These are phyloP conservation scores for Salarias fasciatus DNA, from an alignment of 2,797 vertebrate genomes.

Conservation along the genomic window DNA sequence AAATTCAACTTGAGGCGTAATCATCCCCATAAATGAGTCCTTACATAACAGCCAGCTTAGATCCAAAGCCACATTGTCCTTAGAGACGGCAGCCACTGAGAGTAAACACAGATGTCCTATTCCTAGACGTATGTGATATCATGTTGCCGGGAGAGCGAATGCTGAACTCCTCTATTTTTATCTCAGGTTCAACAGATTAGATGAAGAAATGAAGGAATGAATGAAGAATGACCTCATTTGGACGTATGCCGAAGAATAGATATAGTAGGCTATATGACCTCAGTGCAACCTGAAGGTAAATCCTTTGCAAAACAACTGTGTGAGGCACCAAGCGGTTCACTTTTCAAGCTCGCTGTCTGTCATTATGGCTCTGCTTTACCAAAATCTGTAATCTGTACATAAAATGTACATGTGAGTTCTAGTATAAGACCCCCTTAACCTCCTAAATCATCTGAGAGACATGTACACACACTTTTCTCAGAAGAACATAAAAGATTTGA, in stretches of 20 bases:
- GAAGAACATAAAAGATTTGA: no score
- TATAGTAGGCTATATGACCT: slow-evolving; percentile 4
- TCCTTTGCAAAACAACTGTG: not conserved
- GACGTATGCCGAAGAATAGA: slow-evolving; percentile 7
- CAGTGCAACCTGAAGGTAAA: slow-evolving; percentile 9
- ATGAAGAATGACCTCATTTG: slow-evolving; percentile 22
- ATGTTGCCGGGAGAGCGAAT: slow-evolving; percentile 27
- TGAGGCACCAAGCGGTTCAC: slow-evolving; percentile 7
- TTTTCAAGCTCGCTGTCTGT: not conserved
- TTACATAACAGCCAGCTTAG: slow-evolving; percentile 52
- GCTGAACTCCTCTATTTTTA: slow-evolving; percentile 36
- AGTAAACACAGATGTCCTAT: slow-evolving; percentile 20
- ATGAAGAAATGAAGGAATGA: slow-evolving; percentile 20
- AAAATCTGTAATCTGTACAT: no score
- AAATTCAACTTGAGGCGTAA: slow-evolving; percentile 29
- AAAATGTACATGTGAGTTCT: slow-evolving; percentile 4
- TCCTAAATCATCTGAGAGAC: slow-evolving; percentile 1
- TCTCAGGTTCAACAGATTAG: slow-evolving; percentile 48
- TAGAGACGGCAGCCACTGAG: slow-evolving; percentile 16
- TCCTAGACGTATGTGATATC: slow-evolving; percentile 47
- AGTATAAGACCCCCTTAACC: not conserved
- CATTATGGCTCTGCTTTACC: no score
- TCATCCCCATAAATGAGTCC: slow-evolving; percentile 22
- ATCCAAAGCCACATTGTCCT: slow-evolving; percentile 21
- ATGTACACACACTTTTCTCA: not conserved